Percentiles rank a stretch among this genome's conserved stretches.
Conservation (phyloP, 2,113 vertebrate species). For the Melospiza melodia region DNA sequence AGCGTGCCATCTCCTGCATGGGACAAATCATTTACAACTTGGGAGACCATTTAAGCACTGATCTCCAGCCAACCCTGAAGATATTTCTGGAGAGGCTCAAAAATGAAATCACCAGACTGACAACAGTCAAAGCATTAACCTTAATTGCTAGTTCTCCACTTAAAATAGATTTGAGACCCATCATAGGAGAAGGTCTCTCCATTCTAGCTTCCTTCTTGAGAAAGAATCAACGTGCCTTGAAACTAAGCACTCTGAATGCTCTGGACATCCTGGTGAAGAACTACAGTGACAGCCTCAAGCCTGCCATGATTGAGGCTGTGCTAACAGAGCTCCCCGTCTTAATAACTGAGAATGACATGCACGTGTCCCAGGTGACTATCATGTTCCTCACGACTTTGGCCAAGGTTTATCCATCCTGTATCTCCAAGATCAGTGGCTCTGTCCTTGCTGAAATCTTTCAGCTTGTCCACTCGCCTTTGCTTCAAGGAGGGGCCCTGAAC, state of each 20-base stretch:
- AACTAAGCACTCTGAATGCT: constrained; percentile 83
- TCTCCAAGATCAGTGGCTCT: constrained; percentile 79
- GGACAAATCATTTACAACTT: constrained; percentile 85
- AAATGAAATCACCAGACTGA: constrained; percentile 92
- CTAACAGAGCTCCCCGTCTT: constrained; percentile 84
- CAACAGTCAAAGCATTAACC: constrained; percentile 84
- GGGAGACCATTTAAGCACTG: constrained; percentile 83
- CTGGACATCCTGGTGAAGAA: constrained; percentile 83
- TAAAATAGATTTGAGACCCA: constrained; percentile 81
- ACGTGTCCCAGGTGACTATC: constrained; percentile 89
- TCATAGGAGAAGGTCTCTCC: constrained; percentile 84
- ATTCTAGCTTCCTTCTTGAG: constrained; percentile 88
- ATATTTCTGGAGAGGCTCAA: constrained; percentile 90
- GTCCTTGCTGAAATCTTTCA: constrained; percentile 81
- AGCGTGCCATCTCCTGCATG: constrained; percentile 92
- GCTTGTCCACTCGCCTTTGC: constrained; percentile 86
- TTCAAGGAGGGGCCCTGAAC: constrained; percentile 82
- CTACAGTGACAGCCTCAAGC: constrained; percentile 83
- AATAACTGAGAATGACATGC: constrained; percentile 90
- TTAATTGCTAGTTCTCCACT: constrained; percentile 83
- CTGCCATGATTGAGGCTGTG: constrained; percentile 77
- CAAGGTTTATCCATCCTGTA: constrained; percentile 79
- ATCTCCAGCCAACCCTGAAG: constrained; percentile 81
- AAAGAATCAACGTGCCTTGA: constrained; percentile 90
- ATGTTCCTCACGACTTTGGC: constrained; percentile 83